Conservation (phyloP, 2,113 vertebrate species). For the Hydrochoerus hydrochaeris region DNA sequence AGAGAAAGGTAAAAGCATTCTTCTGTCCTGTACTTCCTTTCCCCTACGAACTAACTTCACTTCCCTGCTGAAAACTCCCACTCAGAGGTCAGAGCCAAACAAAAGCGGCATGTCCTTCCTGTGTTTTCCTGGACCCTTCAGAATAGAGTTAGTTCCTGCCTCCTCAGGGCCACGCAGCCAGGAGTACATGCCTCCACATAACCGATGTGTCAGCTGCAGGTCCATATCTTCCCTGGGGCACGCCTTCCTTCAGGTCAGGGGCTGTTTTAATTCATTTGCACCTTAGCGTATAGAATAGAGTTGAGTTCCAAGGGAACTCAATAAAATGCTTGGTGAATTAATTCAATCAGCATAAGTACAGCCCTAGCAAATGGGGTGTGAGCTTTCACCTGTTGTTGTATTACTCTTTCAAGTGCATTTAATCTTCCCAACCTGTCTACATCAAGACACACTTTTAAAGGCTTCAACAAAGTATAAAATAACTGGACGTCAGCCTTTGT, state of each 20-base stretch:
- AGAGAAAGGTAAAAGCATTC: background rate
- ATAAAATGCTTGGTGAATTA: too few relatives aligned
- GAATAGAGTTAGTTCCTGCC: background rate
- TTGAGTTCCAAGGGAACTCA: background rate
- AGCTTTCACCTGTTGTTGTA: background rate
- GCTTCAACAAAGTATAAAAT: background rate
- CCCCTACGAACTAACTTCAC: background rate
- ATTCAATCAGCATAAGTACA: slow-evolving; percentile 26
- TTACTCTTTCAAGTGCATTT: slow-evolving; percentile 3
- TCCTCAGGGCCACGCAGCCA: background rate
- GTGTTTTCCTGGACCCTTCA: background rate
- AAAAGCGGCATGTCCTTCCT: background rate
- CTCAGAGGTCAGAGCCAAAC: background rate
- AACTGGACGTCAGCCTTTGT: background rate
- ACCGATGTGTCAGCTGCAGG: background rate
- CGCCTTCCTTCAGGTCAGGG: background rate
- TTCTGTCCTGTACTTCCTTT: background rate
- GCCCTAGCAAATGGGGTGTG: background rate
- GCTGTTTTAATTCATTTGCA: background rate
- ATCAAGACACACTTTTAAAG: background rate
- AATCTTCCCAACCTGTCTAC: background rate
- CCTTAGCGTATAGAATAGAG: background rate
- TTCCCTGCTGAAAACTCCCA: background rate
- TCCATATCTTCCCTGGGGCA: background rate
- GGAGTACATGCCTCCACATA: background rate